Base-by-base conservation (phyloP, 2,888 invertebrate species). In the Philhelius pedissequus region DNA sequence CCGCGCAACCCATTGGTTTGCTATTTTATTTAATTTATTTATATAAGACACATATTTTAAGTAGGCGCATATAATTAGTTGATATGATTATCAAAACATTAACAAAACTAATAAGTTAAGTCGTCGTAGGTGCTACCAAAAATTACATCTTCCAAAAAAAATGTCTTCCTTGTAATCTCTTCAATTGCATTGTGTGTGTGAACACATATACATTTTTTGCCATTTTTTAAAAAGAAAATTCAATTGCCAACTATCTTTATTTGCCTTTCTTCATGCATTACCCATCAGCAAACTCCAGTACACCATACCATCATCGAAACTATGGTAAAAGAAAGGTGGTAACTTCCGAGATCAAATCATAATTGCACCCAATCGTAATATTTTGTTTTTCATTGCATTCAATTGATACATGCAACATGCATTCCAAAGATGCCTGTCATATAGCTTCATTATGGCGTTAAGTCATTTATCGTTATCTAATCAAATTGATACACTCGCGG, bases 381-480 rank as follows among this genome's bases (percentile, higher is more conserved):
- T 50, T 58, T 22, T 30, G n/a, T 56, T 48, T 50, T 60, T 40
- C 22, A 43, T 25, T 27, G 15, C 20, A 18, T 54, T 32, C 75
- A 40, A 79, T 73, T 38, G 30, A 69, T 40, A 18, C 64, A 64
- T 32, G 48, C 32, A 27, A 30, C 64, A 64, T 32, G 22, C 32
- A 27, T 32, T n/a, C 22, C 45, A 13, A n/a, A 38, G 60, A 62
- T 68, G 54, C 35, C 45, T 50, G 15, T 52, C 38, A 25, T 66
- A 50, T 25, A 62, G 32, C 48, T 48, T 48, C 48, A 56, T 70
- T 18, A 50, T 56, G 7, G 56, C 60, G 52, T 69, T 32, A 54
- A 80, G 62, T 45, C 77, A 48, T 48, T 64, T 48, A 5, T 13
- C 11, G 48, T 79, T 75, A 83, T 75, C 79, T 74, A 83, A 79